phyloP scores from a whole-genome alignment of 2,888 invertebrate species.

The Drosophila ustulata region DNA sequence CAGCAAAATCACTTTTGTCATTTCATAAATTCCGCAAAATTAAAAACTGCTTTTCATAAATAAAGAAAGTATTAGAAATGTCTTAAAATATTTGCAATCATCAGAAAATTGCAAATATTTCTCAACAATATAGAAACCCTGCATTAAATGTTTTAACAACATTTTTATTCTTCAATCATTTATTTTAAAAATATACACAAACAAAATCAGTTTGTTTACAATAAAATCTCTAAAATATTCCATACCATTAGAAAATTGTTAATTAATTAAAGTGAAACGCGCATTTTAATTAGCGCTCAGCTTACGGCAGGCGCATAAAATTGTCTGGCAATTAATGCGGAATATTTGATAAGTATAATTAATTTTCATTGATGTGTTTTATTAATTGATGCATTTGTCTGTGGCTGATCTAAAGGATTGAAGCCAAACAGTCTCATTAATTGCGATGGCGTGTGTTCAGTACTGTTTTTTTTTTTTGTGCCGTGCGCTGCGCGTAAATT shows the following conservation, averaged over 20 bases:
- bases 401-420: conserved; percentile 24
- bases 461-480: not conserved
- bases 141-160: too few relatives aligned
- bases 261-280: not conserved
- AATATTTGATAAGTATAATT: conserved; percentile 27
- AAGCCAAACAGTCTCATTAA: conserved; percentile 25
- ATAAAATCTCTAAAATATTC: not conserved
- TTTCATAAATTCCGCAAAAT: too few relatives aligned
- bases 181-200: too few relatives aligned
- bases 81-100: too few relatives aligned
- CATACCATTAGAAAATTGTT: not conserved
- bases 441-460: conserved; percentile 3
- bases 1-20: not conserved
- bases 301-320: not conserved
- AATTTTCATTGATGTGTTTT: conserved; percentile 25
- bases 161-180: too few relatives aligned
- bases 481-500: conserved; percentile 17
- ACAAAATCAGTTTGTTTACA: too few relatives aligned
- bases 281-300: not conserved
- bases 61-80: too few relatives aligned
- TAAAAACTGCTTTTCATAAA: too few relatives aligned
- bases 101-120: too few relatives aligned
- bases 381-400: conserved; percentile 41
- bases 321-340: conserved; percentile 17
- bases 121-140: too few relatives aligned